Evolutionary conservation across 2,797 vertebrate genomes (phyloP), one percentile per base, ranked within the genome.

Genomic region (Onychomys leucogaster): DNA sequence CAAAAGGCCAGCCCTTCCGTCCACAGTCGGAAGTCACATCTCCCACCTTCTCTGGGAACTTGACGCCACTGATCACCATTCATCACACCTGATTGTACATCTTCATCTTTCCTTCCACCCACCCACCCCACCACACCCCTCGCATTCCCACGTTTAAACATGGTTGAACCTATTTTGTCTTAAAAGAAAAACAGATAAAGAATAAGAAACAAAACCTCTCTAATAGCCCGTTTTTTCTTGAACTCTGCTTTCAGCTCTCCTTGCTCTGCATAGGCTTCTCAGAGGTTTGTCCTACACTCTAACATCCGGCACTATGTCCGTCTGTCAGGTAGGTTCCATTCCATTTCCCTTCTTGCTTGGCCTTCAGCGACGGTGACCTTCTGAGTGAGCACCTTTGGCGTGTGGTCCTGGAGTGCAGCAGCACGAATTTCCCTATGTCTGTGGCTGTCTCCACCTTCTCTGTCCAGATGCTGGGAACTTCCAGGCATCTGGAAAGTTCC

Each of bases 101-200:
- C 41, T 46, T 81, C 41, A 25, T 63, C 55, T 86, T 77, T 69
- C 57, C 67, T 10, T 27, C 65, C 19, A n/a, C 61, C 12, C 43
- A 49, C 61, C 43, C 29, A 16, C 5, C 27, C 61, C 41, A 34
- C 41, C 80, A 34, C 63, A 4, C 69, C 52, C 41, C 12, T 77
- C 63, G 6, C 5, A 23, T 41, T 43, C 46, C 55, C 37, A 65
- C 23, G 5, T 12, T n/a, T 80, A 81, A 89, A 89, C 10, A 27
- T 11, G 1, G 1, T 49, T 76, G 43, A 76, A 34, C 89, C 57
- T 71, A 63, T 94, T 85, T 55, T 25, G 14, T 63, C 78, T 88
- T 85, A 84, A 95, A 95, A 80, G 57, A 81, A 94, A 91, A n/a
- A 25, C 43, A 55, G 49, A 5, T 27, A 32, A 85, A 67, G 57